These are phyloP conservation scores for Sepioteuthis lessoniana DNA, from an alignment of 2,888 invertebrate genomes.

Conservation along the genomic window DNA sequence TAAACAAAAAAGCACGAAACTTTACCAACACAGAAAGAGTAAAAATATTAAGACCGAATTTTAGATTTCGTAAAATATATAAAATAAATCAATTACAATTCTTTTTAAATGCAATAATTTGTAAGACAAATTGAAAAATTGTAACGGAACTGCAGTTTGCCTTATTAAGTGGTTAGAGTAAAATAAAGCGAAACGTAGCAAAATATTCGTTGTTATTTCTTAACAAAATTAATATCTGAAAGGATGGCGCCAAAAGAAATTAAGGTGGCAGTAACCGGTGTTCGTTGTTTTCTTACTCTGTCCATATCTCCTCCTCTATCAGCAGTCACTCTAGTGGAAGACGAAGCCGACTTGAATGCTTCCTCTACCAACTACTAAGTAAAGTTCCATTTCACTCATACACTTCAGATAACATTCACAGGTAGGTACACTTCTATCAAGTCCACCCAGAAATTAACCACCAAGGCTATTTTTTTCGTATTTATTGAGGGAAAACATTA, in stretches of 20 bases:
- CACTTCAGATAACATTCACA: conserved; percentile 33
- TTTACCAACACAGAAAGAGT: too few species aligned
- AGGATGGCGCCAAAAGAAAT: neutral
- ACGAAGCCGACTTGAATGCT: conserved; percentile 33
- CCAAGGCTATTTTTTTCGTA: neutral
- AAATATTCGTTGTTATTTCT: too few species aligned
- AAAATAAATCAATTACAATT: too few species aligned
- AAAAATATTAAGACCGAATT: too few species aligned
- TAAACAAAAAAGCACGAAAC: too few species aligned
- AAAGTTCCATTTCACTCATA: neutral
- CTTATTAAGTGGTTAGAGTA: too few species aligned
- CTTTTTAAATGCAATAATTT: too few species aligned
- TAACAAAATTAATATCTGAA: neutral
- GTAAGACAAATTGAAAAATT: too few species aligned
- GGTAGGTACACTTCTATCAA: neutral
- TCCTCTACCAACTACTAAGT: neutral
- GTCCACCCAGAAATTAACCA: neutral
- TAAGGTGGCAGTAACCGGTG: neutral
- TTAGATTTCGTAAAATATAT: too few species aligned
- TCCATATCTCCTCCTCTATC: neutral
- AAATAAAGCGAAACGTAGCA: too few species aligned
- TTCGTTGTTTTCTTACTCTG: neutral
- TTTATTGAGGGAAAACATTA: neutral
- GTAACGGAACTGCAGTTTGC: too few species aligned
- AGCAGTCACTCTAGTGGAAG: neutral